phyloP scores from a whole-genome alignment of 2,888 invertebrate species.

The Nomada goodeniana region DNA sequence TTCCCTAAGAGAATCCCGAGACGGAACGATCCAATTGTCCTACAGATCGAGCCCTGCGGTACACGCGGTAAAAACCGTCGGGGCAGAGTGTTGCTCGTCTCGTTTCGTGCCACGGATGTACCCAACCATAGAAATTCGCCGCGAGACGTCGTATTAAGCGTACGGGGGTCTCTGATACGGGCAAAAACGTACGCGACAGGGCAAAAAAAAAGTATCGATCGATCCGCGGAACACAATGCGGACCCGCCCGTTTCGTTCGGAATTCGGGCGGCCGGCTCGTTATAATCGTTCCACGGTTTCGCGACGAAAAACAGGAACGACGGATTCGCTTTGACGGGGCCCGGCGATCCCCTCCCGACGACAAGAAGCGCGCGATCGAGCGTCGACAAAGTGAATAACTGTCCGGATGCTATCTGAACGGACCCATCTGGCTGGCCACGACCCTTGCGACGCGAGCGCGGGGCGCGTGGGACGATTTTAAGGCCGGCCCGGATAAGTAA shows the following conservation, averaged over 20 bases:
- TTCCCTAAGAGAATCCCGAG: not conserved
- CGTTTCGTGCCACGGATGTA: not conserved
- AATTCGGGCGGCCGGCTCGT: constrained; percentile 34
- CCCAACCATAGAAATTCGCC: not conserved
- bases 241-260: constrained; percentile 7
- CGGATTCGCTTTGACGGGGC: constrained; percentile 36
- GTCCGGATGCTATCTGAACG: constrained; percentile 55
- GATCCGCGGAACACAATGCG: constrained; percentile 38
- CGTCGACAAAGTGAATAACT: constrained; percentile 67
- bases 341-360: constrained; percentile 46
- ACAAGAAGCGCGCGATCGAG: constrained; percentile 53
- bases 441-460: constrained; percentile 31
- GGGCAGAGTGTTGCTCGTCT: not conserved
- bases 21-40: not conserved
- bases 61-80: not conserved
- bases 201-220: constrained; percentile 29
- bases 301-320: constrained; percentile 12
- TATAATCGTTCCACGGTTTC: constrained; percentile 41
- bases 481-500: constrained; percentile 57
- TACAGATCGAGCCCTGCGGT: too few species aligned
- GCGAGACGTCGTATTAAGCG: constrained; percentile 13
- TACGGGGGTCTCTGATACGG: constrained; percentile 22
- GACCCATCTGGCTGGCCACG: constrained; percentile 47
- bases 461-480: constrained; percentile 67
- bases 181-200: constrained; percentile 22